Conservation (phyloP, 37 sponge, comb jelly and placozoan genomes). For the Mnemiopsis leidyi region DNA sequence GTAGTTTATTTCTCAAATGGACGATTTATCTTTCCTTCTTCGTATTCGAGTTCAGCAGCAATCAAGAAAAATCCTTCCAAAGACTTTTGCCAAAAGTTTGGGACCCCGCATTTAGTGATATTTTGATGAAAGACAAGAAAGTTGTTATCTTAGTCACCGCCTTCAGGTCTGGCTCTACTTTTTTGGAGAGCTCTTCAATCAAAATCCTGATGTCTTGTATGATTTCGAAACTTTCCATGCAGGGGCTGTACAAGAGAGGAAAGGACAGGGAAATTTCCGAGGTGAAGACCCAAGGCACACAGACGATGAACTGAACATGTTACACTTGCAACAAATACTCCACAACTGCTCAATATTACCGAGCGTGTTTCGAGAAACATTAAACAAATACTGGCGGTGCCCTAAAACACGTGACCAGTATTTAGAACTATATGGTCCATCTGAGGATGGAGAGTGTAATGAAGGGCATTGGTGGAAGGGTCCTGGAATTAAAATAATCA, state of each 20-base stretch:
- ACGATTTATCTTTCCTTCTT: neutral
- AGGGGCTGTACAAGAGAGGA: neutral
- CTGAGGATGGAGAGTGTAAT: too few species aligned
- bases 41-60: neutral
- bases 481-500: neutral
- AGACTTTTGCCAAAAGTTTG: neutral
- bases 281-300: slow-evolving; percentile 20
- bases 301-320: slow-evolving; percentile 18
- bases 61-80: neutral
- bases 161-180: slow-evolving; percentile 53
- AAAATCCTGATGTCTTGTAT: slow-evolving; percentile 43
- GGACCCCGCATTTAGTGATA: slow-evolving; percentile 14
- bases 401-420: neutral
- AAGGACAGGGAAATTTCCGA: neutral
- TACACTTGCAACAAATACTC: neutral
- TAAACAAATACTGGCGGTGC: slow-evolving; percentile 36
- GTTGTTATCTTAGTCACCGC: neutral
- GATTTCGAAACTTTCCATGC: slow-evolving; percentile 32
- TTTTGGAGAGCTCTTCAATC: slow-evolving; percentile 48
- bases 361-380: neutral
- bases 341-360: slow-evolving; percentile 18
- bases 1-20: too few species aligned
- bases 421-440: neutral
- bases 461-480: neutral
- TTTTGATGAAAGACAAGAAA: neutral